Base-by-base conservation (phyloP, 2,888 invertebrate species). In the Tachystola acroxantha region DNA sequence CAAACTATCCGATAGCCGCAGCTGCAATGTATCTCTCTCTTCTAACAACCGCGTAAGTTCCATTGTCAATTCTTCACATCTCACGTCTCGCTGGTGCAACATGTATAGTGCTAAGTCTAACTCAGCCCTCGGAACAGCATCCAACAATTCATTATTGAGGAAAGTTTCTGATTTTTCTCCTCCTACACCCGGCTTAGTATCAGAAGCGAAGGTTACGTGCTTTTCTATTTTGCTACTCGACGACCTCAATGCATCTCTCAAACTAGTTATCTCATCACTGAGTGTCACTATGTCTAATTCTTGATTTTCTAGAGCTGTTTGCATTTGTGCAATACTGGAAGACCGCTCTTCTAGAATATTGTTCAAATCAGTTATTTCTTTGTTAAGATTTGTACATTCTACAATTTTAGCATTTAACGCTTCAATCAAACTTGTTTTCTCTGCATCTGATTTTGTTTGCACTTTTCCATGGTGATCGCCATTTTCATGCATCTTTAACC, bases 81-180 rank as follows among this genome's bases (percentile, higher is more conserved):
- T 89, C 40, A 96, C 93, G 51, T 96, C 96, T 46, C 95, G 88
- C 60, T 95, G 94, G 67, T 96, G 96, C 34, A 96, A 78, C 92
- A 94, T 94, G 61, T 95, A 95, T 27, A 95, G 70, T 0, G 95
- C 94, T 34, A 94, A 80, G 61, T 96, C 95, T 35, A 95, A 74
- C 68, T 95, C 94, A 0, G 91, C 90, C 57, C 91, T 81, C 0
- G 84, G 81, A 14, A 86, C 77, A 22, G 78, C 74, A 34, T 84
- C 79, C 22, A 78, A 50, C 5, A 81, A 53, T 10, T 79, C 76
- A 38, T 57, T 77, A 40, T 66, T 73, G 12, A 73, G 32, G 34
- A 44, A 33, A 10, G 42, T 46, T 26, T 64, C 59, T 1, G 33
- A 9, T 7, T 9, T 13, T 6, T 36, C 36, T 7, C 45, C 52